Base-by-base conservation (phyloP, 1,140 invertebrate species). In the Drosophila simulans region DNA sequence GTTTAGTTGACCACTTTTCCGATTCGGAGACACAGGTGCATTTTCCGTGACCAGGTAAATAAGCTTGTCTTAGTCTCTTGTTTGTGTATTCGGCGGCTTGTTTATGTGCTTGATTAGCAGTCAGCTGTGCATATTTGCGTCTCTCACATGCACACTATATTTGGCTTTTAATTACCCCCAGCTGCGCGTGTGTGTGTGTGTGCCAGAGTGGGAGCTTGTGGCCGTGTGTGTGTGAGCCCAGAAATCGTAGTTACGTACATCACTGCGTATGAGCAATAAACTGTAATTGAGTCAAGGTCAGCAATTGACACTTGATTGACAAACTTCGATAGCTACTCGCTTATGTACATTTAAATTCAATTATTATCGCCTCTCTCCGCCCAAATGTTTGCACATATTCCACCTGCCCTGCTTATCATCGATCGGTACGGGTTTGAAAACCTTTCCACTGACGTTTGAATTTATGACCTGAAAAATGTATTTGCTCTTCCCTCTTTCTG, bases 71-170 rank as follows among this genome's bases (percentile, higher is more conserved):
- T 40, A 11, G 37, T 40, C 31, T 12, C 34, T 40, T 11, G 54
- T 60, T 27, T 45, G 13, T 48, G 25, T 57, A 45, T 37, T 59
- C 62, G 49, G 54, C 43, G 25, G 51, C 58, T 71, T 62, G 68
- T 74, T 70, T 46, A 83, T 72, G 75, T 59, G 22, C 55, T 66
- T 84, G 57, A 79, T 89, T 80, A 79, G 48, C 58, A 63, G 77
- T 88, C 83, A 89, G 84, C 84, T 88, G 83, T 80, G 68, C 66
- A 83, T 88, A 88, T 84, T 79, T 83, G 59, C 60, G 5, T n/a
- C 10, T 51, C 20, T 25, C 27, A 81, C 64, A 74, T 77, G 69
- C 10, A 62, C 52, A 51, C 51, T 65, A 56, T 57, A 70, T 70
- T 70, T 69, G 49, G 43, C 5, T 70, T 55, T 70, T 70, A 70